These are phyloP conservation scores for Cebidichthys violaceus DNA, from an alignment of 2,113 vertebrate species.

Conservation along the genomic window DNA sequence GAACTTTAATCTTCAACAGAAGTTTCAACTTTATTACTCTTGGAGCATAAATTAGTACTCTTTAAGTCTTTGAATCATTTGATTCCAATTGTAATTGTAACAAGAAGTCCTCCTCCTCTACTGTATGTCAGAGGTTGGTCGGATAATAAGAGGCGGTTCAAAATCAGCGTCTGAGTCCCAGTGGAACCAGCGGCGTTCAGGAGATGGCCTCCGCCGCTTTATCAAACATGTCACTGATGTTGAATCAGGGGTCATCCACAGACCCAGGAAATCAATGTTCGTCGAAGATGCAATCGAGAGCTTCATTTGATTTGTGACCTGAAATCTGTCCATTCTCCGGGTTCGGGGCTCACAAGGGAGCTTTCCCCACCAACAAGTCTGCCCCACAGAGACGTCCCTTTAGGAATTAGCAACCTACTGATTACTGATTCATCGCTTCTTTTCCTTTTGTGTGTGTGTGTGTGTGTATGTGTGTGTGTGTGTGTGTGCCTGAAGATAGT, in stretches of 20 bases:
- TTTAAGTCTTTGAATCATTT: constrained; percentile 7
- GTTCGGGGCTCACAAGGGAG: constrained; percentile 36
- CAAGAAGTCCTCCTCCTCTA: neutral
- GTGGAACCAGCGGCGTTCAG: constrained; percentile 26
- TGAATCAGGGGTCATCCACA: constrained; percentile 74
- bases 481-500: neutral
- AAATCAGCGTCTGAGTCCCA: constrained; percentile 60
- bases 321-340: constrained; percentile 35
- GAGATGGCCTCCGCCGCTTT: constrained; percentile 63
- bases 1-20: constrained; percentile 18
- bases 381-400: constrained; percentile 33
- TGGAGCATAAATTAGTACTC: constrained; percentile 18
- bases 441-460: constrained; percentile 12
- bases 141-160: constrained; percentile 39
- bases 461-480: neutral
- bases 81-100: constrained; percentile 37
- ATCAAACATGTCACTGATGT: constrained; percentile 66
- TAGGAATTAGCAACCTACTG: constrained; percentile 41
- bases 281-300: constrained; percentile 75
- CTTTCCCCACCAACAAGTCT: constrained; percentile 39
- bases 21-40: constrained; percentile 20
- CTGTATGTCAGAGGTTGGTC: constrained; percentile 29
- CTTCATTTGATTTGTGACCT: constrained; percentile 78
- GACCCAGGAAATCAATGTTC: constrained; percentile 77
- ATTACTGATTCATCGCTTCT: constrained; percentile 43